These are phyloP conservation scores for Dolichoris vasculosae DNA, from an alignment of 1,140 invertebrate species.

Conservation along the genomic window DNA sequence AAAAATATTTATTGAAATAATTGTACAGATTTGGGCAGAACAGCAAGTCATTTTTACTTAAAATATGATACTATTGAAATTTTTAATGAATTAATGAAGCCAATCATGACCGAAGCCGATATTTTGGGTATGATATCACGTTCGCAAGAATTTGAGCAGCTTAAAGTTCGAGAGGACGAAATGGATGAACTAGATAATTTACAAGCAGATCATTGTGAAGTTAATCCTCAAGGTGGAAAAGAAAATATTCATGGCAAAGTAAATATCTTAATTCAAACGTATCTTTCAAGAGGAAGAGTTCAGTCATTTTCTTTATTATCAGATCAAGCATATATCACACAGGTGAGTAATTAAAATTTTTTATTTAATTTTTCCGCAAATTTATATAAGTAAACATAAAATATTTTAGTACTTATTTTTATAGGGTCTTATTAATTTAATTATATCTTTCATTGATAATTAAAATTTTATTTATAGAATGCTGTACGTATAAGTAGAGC, in stretches of 20 bases:
- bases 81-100: constrained; percentile 86
- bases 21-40: constrained; percentile 89
- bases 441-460: constrained; percentile 10
- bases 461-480: constrained; percentile 79
- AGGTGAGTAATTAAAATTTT: constrained; percentile 76
- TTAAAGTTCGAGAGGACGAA: constrained; percentile 97
- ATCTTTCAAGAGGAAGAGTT: constrained; percentile 86
- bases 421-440: no score
- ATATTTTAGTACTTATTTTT: no score
- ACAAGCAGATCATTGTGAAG: constrained; percentile 81
- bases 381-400: background rate
- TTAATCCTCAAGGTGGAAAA: constrained; percentile 84
- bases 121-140: constrained; percentile 92
- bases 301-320: constrained; percentile 93
- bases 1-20: constrained; percentile 40
- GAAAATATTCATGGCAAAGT: constrained; percentile 97
- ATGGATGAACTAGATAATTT: constrained; percentile 90
- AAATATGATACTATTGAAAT: constrained; percentile 97
- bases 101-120: constrained; percentile 90
- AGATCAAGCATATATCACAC: constrained; percentile 94
- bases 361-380: background rate
- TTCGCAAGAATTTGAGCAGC: constrained; percentile 95
- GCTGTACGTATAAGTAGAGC: constrained; percentile 91
- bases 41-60: constrained; percentile 98
- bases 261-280: constrained; percentile 96